Evolutionary conservation across 2,888 invertebrate genomes (phyloP).

Genomic region (Sicus ferrugineus): DNA sequence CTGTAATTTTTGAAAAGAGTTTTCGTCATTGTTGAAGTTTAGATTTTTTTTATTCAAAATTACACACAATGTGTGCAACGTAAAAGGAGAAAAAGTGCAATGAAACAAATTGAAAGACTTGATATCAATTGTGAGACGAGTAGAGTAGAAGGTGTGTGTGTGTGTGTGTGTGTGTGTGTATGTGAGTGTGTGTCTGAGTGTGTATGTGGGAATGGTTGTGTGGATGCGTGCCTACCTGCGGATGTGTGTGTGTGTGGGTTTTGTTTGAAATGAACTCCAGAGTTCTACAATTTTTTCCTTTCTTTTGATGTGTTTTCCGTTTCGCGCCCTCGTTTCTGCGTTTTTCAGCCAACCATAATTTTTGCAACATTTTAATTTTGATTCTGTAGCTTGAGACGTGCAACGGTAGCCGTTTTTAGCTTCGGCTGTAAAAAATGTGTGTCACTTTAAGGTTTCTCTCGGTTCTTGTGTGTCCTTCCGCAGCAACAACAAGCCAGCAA

Average conservation of each 20-base stretch:
- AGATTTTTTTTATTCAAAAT: background rate
- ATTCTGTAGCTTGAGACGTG: background rate
- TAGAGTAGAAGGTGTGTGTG: slow-evolving; percentile 9
- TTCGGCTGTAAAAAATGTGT: no score
- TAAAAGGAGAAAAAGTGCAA: background rate
- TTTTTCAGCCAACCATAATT: no score
- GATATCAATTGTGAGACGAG: background rate
- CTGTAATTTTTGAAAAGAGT: background rate
- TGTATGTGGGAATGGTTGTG: slow-evolving; percentile 11
- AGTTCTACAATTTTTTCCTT: background rate
- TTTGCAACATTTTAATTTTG: no score
- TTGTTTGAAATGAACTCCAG: background rate
- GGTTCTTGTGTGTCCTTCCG: no score
- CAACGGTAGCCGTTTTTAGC: no score
- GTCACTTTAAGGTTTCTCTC: no score
- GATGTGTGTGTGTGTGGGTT: no score
- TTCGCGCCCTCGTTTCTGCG: slow-evolving; percentile 1
- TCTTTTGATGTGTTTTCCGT: slow-evolving; percentile 8
- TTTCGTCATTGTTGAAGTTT: background rate
- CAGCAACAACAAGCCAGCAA: no score
- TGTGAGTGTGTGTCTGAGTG: background rate
- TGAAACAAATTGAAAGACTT: background rate
- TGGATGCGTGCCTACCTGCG: background rate
- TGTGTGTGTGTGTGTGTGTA: slow-evolving; percentile 19
- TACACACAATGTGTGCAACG: slow-evolving; percentile 2